Evolutionary conservation across 1,140 invertebrate species (phyloP), one percentile per base, ranked within the genome.

Genomic region (Papilio aristodemus): DNA sequence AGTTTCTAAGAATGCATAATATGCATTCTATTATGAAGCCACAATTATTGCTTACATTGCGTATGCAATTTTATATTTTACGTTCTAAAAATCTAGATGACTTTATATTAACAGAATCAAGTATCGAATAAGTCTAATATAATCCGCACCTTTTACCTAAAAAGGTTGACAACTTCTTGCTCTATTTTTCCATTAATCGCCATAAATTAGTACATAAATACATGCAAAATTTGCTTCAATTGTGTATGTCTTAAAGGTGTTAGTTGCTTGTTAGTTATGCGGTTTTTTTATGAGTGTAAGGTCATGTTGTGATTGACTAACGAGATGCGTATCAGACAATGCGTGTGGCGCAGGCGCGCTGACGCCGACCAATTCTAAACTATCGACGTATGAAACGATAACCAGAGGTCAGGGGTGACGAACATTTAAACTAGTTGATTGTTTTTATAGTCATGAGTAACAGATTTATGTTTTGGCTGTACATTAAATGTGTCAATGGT

Each of bases 271-370:
- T 5, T n/a, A 62, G 13, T 7, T 13, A 54, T 66, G 36, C 1
- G 14, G 46, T 36, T 68, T 9, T 22, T 73, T 81, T 82, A 72
- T 78, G 71, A 69, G 77, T 77, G 82, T 80, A 73, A 76, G n/a
- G 73, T 81, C 69, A 50, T 79, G 66, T 75, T 77, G 76, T 83
- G 80, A 82, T 83, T 78, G 79, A 83, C 82, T 71, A 84, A 86
- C 77, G 75, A 84, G 85, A 87, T 87, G 74, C 50, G 84, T 87
- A 87, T 87, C 85, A 59, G 80, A 85, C 83, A 87, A 87, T 85
- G 85, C 79, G 85, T 87, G 85, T 87, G 85, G 85, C 83, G 76
- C 75, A 46, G 69, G 71, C 75, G 67, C 80, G 79, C 27, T 75
- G 72, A 70, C 72, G 67, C 67, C 62, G 63, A 75, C 66, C 14